phyloP scores from a whole-genome alignment of 2,888 invertebrate genomes.

The Epinotia bilunana region DNA sequence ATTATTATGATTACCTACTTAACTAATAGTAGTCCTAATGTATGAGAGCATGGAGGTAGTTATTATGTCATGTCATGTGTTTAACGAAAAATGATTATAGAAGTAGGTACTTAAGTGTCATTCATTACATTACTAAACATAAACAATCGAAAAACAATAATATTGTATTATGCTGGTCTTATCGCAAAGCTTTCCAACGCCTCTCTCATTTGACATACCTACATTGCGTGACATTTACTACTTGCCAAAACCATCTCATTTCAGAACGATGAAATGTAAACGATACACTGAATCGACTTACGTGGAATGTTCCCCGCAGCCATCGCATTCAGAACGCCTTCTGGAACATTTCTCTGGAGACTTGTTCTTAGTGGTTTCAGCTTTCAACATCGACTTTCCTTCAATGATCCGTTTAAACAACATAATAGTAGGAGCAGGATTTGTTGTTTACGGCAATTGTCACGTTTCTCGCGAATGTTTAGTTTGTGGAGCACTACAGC shows the following conservation, averaged over 20 bases:
- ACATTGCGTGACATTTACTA: slow-evolving; percentile 30
- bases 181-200: slow-evolving; percentile 21
- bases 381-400: slow-evolving; percentile 83
- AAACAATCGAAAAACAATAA: slow-evolving; percentile 28
- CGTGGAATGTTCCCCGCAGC: slow-evolving; percentile 78
- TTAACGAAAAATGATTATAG: neutral
- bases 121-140: neutral
- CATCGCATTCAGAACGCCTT: slow-evolving; percentile 79
- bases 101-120: neutral
- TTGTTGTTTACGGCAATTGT: slow-evolving; percentile 80
- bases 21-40: neutral
- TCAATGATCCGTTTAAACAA: slow-evolving; percentile 84
- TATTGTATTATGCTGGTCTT: slow-evolving; percentile 28
- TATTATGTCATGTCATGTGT: neutral
- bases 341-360: slow-evolving; percentile 77
- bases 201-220: slow-evolving; percentile 16
- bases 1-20: too few relatives aligned
- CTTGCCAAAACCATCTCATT: neutral
- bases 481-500: slow-evolving; percentile 73
- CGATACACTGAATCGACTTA: slow-evolving; percentile 60
- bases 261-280: neutral
- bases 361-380: slow-evolving; percentile 65
- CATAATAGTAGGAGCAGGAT: slow-evolving; percentile 81
- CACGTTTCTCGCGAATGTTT: slow-evolving; percentile 78
- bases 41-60: neutral